Conservation (phyloP, 2,113 vertebrate species). For the Xenus cinereus region DNA sequence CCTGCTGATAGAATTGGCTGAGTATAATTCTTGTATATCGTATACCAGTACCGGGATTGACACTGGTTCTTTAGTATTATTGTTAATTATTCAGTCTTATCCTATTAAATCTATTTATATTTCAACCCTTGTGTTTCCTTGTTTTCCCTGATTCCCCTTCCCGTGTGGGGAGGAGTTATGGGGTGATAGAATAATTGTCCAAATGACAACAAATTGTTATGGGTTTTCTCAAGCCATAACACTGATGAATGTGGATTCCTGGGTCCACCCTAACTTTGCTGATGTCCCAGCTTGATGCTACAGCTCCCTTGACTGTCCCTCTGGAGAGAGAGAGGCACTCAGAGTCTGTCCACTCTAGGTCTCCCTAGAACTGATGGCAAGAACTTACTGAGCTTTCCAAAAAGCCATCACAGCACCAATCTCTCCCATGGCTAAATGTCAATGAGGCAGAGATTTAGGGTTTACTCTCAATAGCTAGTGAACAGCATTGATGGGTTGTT, state of each 20-base stretch:
- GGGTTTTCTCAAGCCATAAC: no score
- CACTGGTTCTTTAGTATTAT: no score
- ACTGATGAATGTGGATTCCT: not conserved
- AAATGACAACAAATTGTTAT: no score
- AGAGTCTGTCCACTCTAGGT: not conserved
- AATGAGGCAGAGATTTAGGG: not conserved
- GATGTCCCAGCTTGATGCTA: not conserved
- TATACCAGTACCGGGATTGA: no score
- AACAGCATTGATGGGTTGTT: not conserved
- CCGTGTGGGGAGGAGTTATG: no score
- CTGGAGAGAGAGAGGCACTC: not conserved
- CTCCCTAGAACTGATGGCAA: not conserved
- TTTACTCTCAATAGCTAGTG: not conserved
- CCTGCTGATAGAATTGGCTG: no score
- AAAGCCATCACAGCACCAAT: not conserved
- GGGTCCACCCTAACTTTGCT: not conserved
- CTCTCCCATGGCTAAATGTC: rapidly evolving
- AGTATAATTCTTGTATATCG: no score
- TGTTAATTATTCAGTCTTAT: no score
- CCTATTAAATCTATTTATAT: no score
- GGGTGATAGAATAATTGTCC: no score
- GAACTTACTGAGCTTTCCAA: not conserved
- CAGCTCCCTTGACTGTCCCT: not conserved
- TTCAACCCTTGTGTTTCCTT: no score
- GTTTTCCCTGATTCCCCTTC: no score